Evolutionary conservation across 2,888 invertebrate species (phyloP).

Genomic region (Cheilosia pagana): DNA sequence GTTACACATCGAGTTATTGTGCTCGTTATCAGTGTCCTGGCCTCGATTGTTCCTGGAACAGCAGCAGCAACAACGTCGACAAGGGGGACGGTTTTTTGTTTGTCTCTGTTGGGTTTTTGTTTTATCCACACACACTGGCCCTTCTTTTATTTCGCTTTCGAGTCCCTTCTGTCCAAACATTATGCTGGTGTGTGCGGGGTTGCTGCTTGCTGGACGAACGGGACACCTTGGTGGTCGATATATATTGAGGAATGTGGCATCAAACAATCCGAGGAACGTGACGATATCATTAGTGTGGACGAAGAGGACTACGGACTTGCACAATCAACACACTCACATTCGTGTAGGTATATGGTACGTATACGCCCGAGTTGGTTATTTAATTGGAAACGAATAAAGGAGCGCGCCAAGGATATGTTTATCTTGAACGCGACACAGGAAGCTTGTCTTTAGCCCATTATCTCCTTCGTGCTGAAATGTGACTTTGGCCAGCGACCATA

Average conservation of each 20-base stretch:
- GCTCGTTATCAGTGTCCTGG: slow-evolving; percentile 71
- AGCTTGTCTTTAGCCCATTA: slow-evolving; percentile 68
- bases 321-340: slow-evolving; percentile 31
- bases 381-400: slow-evolving; percentile 69
- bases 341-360: slow-evolving; percentile 40
- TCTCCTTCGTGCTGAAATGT: slow-evolving; percentile 21
- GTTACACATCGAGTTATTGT: slow-evolving; percentile 68
- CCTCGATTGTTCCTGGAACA: slow-evolving; percentile 49
- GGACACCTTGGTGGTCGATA: slow-evolving; percentile 71
- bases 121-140: slow-evolving; percentile 26
- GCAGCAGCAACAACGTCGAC: slow-evolving; percentile 8
- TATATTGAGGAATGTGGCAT: slow-evolving; percentile 70
- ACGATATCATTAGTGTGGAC: slow-evolving; percentile 69
- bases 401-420: slow-evolving; percentile 43
- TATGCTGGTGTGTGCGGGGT: slow-evolving; percentile 42
- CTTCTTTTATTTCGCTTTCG: slow-evolving; percentile 32
- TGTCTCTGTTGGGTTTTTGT: slow-evolving; percentile 21
- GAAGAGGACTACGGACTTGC: neutral
- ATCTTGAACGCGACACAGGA: slow-evolving; percentile 55
- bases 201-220: slow-evolving; percentile 43
- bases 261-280: slow-evolving; percentile 70
- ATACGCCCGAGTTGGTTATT: slow-evolving; percentile 42
- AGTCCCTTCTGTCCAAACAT: slow-evolving; percentile 66
- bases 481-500: slow-evolving; percentile 23
- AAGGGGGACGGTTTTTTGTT: slow-evolving; percentile 16